Evolutionary conservation across 2,113 vertebrate species (phyloP).

Genomic region (Okapia johnstoni): DNA sequence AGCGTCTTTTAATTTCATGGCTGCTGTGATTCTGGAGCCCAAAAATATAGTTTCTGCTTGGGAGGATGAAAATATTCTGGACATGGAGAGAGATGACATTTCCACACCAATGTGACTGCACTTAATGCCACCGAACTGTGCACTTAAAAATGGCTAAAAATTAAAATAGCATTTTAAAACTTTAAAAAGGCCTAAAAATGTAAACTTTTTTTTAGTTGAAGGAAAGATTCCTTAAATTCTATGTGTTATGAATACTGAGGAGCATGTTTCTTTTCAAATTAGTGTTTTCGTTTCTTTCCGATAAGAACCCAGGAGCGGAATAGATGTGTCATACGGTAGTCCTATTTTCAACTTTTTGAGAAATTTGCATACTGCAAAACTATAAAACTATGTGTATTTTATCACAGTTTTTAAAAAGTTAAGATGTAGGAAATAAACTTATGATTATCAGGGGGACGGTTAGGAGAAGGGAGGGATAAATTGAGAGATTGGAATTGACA

Average conservation of each 20-base stretch:
- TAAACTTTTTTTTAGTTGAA: no score
- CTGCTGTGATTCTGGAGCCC: neutral
- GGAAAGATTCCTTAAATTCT: neutral
- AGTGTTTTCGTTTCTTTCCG: neutral
- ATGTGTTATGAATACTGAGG: neutral
- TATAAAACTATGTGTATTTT: neutral
- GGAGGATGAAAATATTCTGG: neutral
- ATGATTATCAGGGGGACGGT: neutral
- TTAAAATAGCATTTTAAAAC: neutral
- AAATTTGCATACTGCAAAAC: neutral
- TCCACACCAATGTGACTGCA: neutral
- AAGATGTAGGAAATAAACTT: neutral
- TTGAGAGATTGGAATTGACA: neutral
- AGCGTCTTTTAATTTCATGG: neutral
- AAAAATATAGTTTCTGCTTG: neutral
- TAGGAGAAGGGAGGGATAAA: neutral
- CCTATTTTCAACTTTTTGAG: neutral
- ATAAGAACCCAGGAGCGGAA: neutral
- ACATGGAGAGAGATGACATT: neutral
- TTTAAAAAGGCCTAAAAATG: neutral
- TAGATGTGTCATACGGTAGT: neutral
- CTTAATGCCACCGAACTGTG: neutral
- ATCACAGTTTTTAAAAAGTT: neutral
- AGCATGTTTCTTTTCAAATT: neutral
- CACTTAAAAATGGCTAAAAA: neutral